Evolutionary conservation across 2,113 vertebrate species (phyloP).

Genomic region (Lamprotornis superbus): DNA sequence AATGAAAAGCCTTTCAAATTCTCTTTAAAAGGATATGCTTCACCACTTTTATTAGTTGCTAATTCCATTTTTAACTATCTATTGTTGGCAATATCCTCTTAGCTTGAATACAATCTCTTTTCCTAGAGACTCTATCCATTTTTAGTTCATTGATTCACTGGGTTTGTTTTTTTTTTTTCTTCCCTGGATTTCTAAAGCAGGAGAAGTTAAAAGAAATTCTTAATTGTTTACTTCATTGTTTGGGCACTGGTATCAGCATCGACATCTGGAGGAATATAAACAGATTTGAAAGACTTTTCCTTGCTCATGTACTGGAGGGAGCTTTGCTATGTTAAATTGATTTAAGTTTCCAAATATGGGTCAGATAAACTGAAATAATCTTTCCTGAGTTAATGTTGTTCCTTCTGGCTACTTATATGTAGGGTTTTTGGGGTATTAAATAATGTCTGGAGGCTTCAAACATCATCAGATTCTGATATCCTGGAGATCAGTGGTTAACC

Average conservation of each 20-base stretch:
- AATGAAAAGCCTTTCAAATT: constrained; percentile 38
- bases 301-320: neutral
- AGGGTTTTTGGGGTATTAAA: neutral
- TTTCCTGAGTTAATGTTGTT: neutral
- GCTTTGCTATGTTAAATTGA: neutral
- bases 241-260: neutral
- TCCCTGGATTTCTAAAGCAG: constrained; percentile 31
- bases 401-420: neutral
- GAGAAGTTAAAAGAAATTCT: constrained; percentile 40
- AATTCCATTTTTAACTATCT: constrained; percentile 66
- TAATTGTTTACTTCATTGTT: constrained; percentile 55
- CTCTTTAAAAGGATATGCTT: constrained; percentile 30
- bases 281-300: constrained; percentile 13
- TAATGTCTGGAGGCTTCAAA: neutral
- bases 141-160: constrained; percentile 44
- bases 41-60: constrained; percentile 51
- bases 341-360: constrained; percentile 9
- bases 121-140: neutral
- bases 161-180: neutral
- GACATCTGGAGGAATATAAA: constrained; percentile 31
- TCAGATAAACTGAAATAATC: constrained; percentile 20
- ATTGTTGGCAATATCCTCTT: constrained; percentile 58
- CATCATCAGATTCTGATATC: neutral
- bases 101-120: constrained; percentile 44
- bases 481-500: neutral